Evolutionary conservation across 2,113 vertebrate genomes (phyloP).

Genomic region (Progne subis): DNA sequence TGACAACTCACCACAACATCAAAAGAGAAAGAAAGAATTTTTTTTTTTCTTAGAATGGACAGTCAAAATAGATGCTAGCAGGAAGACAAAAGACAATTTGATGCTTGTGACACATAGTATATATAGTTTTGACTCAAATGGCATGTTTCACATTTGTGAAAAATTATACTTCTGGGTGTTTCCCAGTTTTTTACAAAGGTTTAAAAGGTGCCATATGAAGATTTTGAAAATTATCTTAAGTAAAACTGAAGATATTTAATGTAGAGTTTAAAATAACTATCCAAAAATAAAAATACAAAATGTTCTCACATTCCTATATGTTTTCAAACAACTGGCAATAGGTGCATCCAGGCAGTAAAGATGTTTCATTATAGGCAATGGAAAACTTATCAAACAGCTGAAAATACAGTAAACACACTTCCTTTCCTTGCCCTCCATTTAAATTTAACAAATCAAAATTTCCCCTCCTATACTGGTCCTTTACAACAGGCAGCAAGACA

Average conservation of each 20-base stretch:
- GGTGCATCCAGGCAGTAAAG: background rate
- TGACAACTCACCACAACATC: background rate
- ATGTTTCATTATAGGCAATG: background rate
- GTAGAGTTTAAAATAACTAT: background rate
- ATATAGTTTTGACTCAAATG: background rate
- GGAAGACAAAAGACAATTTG: background rate
- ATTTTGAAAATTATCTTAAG: background rate
- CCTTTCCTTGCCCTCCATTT: slow-evolving; percentile 23
- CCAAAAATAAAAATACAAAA: background rate
- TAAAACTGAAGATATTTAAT: background rate
- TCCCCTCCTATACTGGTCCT: background rate
- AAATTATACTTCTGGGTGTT: rapidly evolving
- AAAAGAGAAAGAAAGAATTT: background rate
- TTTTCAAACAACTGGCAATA: background rate
- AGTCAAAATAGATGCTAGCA: background rate
- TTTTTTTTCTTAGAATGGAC: background rate
- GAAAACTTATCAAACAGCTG: background rate
- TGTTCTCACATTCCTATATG: rapidly evolving
- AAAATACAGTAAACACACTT: background rate
- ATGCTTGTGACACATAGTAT: background rate
- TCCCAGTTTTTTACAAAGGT: background rate
- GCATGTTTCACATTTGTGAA: background rate
- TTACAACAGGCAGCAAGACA: background rate
- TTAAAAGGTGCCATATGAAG: background rate
- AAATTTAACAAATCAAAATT: slow-evolving; percentile 17